Evolutionary conservation across 2,888 invertebrate species (phyloP).

Genomic region (Oscheius sp.): DNA sequence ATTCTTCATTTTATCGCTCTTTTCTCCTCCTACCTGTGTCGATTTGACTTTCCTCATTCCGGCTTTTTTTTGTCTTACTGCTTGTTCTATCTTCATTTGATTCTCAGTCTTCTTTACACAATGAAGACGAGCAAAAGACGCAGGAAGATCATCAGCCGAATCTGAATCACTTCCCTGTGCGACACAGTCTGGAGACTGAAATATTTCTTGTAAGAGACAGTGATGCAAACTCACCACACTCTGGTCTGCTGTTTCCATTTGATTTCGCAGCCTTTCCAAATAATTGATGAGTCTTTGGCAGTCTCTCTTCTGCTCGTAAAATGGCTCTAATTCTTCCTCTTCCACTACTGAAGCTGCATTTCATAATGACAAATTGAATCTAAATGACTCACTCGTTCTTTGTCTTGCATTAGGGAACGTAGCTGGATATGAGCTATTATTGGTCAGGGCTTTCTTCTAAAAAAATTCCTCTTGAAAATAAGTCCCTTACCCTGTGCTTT

Average conservation of each 20-base stretch:
- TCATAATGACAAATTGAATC: too few species aligned
- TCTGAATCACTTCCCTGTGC: conserved; percentile 19
- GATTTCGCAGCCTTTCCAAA: conserved; percentile 36
- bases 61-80: conserved; percentile 34
- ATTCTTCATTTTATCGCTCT: conserved; percentile 1
- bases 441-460: conserved; percentile 1
- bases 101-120: background rate
- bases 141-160: conserved; percentile 38
- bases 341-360: conserved; percentile 29
- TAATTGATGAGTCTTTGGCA: conserved; percentile 56
- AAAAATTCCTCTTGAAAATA: background rate
- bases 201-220: background rate
- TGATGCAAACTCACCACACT: background rate
- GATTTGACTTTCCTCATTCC: conserved; percentile 26
- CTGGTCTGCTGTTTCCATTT: background rate
- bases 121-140: conserved; percentile 29
- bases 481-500: conserved; percentile 18
- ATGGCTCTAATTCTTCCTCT: conserved; percentile 60
- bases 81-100: background rate
- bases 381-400: conserved; percentile 1
- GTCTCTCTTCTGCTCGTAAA: conserved; percentile 58
- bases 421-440: conserved; percentile 10
- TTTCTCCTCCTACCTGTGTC: background rate
- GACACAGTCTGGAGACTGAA: background rate
- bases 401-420: conserved; percentile 5